A percentile compares a stretch with the other conserved stretches of the same genome.
Conservation (phyloP, 2,888 invertebrate species). For the Portevinia maculata region DNA sequence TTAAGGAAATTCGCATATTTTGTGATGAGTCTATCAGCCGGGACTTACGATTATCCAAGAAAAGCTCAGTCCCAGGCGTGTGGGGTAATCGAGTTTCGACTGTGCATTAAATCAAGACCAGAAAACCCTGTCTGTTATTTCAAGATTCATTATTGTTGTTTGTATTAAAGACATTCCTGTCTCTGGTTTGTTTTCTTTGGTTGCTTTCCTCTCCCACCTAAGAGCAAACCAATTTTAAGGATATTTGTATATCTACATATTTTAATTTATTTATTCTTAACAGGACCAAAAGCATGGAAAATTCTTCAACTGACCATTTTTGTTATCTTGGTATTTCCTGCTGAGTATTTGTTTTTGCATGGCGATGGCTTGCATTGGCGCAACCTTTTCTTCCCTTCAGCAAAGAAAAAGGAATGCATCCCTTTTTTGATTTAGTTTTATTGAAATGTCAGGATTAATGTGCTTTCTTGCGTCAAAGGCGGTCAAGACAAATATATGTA, state of each 20-base stretch:
- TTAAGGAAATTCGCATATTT: no score
- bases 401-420: constrained; percentile 55
- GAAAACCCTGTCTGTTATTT: neutral
- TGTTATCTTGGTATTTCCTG: constrained; percentile 69
- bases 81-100: no score
- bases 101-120: no score
- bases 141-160: neutral
- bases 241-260: constrained; percentile 46
- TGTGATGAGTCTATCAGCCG: no score
- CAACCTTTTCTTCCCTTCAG: constrained; percentile 26
- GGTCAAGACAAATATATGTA: constrained; percentile 71
- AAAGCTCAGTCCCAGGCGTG: no score
- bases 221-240: neutral
- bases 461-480: constrained; percentile 73
- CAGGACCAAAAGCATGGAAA: constrained; percentile 48
- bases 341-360: constrained; percentile 52
- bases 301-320: constrained; percentile 71
- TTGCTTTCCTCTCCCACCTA: constrained; percentile 28
- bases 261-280: constrained; percentile 66
- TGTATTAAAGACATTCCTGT: constrained; percentile 37
- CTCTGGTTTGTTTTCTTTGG: constrained; percentile 18
- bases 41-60: no score
- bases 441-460: constrained; percentile 74
- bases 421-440: constrained; percentile 66
- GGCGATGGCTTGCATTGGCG: constrained; percentile 36